Percentiles rank a stretch among this genome's conserved stretches.
phyloP scores from a whole-genome alignment of 2,888 invertebrate species.

The Acleris sparsana region DNA sequence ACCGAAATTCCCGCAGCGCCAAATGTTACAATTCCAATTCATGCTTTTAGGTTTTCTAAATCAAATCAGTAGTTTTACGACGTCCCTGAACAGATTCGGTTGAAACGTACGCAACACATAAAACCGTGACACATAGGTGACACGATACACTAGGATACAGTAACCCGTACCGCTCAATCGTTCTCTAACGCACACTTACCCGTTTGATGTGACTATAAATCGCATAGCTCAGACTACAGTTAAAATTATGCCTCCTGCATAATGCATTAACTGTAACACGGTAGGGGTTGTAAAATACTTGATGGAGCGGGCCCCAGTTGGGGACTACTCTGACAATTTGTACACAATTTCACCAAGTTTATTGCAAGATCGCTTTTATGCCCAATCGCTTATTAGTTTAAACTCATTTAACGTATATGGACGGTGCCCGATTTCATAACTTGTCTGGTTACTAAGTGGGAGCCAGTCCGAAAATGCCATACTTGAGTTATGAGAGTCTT shows the following conservation, averaged over 20 bases:
- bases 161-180: constrained; percentile 18
- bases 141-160: constrained; percentile 2
- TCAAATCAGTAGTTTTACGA: constrained; percentile 27
- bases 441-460: too few species aligned
- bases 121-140: constrained; percentile 13
- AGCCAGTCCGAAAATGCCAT: too few species aligned
- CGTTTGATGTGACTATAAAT: constrained; percentile 70
- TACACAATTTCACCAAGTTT: constrained; percentile 52
- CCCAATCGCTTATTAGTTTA: constrained; percentile 62
- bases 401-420: constrained; percentile 49
- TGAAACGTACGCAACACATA: constrained; percentile 13
- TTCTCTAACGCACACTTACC: constrained; percentile 47
- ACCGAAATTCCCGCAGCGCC: too few species aligned
- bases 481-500: too few species aligned
- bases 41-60: constrained; percentile 13
- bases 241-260: constrained; percentile 77
- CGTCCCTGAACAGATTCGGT: constrained; percentile 15
- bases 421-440: neutral
- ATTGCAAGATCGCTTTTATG: constrained; percentile 58
- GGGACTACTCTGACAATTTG: constrained; percentile 45
- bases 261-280: constrained; percentile 70
- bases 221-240: constrained; percentile 66
- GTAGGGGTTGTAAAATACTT: constrained; percentile 64
- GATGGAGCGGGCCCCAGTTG: constrained; percentile 32
- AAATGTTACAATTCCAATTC: constrained; percentile 1